Conservation (phyloP, 2,113 vertebrate genomes). For the Megaptera novaeangliae region DNA sequence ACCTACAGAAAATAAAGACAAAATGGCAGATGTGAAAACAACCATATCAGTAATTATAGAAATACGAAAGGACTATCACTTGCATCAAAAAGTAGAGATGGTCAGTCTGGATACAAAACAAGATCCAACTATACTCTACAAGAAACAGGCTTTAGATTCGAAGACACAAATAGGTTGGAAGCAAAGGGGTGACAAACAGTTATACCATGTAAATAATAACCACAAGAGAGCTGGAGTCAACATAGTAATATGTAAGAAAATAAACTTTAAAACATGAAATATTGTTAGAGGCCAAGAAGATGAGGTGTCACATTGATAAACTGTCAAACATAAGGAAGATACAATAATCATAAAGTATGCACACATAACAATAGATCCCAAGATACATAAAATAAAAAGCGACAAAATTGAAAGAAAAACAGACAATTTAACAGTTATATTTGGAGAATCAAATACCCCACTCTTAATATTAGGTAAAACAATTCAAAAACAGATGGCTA, state of each 20-base stretch:
- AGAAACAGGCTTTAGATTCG: not conserved
- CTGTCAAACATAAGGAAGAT: not conserved
- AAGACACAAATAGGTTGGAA: not conserved
- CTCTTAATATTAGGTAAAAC: not conserved
- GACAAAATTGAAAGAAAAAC: not conserved
- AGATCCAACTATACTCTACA: not conserved
- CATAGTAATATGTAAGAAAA: not conserved
- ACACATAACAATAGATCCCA: not conserved
- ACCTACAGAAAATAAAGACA: not conserved
- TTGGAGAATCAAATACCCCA: not conserved
- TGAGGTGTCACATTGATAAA: not conserved
- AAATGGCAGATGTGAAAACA: not conserved
- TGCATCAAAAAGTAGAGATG: not conserved
- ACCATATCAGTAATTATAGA: not conserved
- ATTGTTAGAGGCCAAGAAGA: not conserved
- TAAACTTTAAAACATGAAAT: not conserved
- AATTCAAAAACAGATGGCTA: not conserved
- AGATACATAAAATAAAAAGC: not conserved
- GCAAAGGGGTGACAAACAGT: not conserved
- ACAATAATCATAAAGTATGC: not conserved
- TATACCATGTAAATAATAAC: not conserved
- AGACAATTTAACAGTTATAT: not conserved
- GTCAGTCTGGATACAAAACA: not conserved
- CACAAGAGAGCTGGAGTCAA: not conserved
- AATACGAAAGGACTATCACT: not conserved